Percentiles rank a stretch among this genome's conserved stretches.
Conservation (phyloP, 2,113 vertebrate genomes). For the Coptodon rendalli region DNA sequence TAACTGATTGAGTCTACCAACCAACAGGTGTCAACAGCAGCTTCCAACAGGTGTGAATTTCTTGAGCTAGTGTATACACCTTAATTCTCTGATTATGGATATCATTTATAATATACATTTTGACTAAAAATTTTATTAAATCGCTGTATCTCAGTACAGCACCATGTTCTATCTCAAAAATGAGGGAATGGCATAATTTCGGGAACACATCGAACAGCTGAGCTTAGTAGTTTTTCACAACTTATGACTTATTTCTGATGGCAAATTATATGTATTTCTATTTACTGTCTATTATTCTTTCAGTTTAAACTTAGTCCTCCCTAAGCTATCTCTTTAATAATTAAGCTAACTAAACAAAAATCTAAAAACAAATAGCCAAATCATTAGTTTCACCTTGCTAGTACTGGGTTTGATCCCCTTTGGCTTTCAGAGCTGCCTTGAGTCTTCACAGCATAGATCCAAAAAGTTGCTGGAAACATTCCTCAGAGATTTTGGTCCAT, state of each 20-base stretch:
- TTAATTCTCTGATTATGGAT: not conserved
- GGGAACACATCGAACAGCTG: accelerated
- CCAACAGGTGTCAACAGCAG: not conserved
- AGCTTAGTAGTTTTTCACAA: not conserved
- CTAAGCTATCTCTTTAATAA: not conserved
- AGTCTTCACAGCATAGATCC: not conserved
- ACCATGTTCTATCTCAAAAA: not conserved
- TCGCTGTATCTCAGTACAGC: not conserved
- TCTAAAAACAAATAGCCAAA: not conserved
- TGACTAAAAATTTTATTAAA: not conserved
- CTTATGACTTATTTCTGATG: not conserved
- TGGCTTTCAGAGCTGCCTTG: not conserved
- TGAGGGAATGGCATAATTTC: not conserved
- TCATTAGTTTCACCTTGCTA: not conserved
- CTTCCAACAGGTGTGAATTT: not conserved
- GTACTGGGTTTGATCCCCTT: not conserved
- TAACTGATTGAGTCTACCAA: not conserved
- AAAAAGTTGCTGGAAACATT: not conserved
- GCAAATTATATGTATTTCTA: not conserved
- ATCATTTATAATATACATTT: not conserved
- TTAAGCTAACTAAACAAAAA: not conserved
- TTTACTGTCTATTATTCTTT: not conserved
- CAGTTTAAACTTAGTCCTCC: not conserved
- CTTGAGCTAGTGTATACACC: not conserved
- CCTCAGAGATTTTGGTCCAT: not conserved